Conservation (phyloP, 2,113 vertebrate species). For the Xiphias gladius region DNA sequence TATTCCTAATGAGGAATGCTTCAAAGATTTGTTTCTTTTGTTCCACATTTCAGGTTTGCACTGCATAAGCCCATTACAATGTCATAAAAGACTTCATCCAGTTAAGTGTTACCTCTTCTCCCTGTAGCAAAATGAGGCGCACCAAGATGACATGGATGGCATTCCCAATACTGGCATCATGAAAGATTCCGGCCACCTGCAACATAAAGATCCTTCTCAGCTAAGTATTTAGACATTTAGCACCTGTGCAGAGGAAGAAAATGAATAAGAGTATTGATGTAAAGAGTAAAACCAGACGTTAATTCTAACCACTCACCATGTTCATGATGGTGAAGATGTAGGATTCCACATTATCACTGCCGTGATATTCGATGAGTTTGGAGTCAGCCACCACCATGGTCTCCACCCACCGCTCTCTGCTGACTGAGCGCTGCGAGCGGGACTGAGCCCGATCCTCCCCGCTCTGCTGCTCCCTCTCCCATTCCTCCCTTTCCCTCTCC, state of each 20-base stretch:
- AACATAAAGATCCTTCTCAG: not conserved
- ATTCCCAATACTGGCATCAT: constrained; percentile 96
- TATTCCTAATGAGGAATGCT: not conserved
- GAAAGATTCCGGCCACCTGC: constrained; percentile 95
- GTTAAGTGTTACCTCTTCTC: constrained; percentile 90
- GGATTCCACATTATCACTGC: constrained; percentile 93
- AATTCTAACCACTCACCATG: constrained; percentile 86
- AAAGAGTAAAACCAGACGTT: not conserved
- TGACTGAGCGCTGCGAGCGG: constrained; percentile 89
- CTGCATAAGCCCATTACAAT: not conserved
- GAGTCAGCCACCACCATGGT: constrained; percentile 96
- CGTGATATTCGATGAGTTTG: constrained; percentile 96
- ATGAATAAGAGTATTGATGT: not conserved
- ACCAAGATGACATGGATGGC: constrained; percentile 96
- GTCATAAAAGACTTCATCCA: not conserved
- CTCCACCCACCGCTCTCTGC: constrained; percentile 97
- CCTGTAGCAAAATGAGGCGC: constrained; percentile 94
- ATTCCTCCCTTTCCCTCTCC: constrained; percentile 82
- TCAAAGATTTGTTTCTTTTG: not conserved
- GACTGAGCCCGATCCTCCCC: constrained; percentile 21
- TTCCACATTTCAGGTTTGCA: not conserved
- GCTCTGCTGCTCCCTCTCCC: constrained; percentile 55
- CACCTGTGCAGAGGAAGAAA: not conserved
- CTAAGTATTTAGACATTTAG: not conserved
- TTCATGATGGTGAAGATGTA: constrained; percentile 99